Evolutionary conservation across 1,140 invertebrate genomes (phyloP), one percentile per base, ranked within the genome.

Genomic region (Orius laevigatus): DNA sequence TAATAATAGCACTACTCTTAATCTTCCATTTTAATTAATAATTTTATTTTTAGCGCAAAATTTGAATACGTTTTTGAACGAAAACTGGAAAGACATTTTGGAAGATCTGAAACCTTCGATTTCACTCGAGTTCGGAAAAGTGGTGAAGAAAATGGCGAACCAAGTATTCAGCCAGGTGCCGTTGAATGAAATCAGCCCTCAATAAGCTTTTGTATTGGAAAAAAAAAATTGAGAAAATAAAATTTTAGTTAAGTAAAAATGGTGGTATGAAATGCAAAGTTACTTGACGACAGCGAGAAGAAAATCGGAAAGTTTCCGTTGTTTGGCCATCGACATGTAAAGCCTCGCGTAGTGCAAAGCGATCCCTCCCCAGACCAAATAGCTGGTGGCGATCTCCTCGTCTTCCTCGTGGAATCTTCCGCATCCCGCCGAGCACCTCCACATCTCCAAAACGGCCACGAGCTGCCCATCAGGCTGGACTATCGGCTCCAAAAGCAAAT

Each of bases 251-350:
- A 34, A n/a, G 8, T 34, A 34, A 34, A 34, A n/a, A 34, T 8
- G 33, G 8, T 9, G 33, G 8, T 35, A 9, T 12, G 9, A 34
- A 34, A 34, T 12, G 40, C 11, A 19, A 20, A 64, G 70, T 70
- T 65, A 81, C 78, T 77, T 81, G 41, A 81, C 78, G 5, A 84
- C 80, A 39, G 74, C 70, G 20, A 84, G 61, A 1, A 84, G 68
- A 59, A 84, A 84, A 34, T 77, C 76, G 55, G 78, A 79, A 0
- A 84, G 62, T 56, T 73, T 73, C 52, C 74, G 66, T 57, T 81
- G 78, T 55, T 73, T 70, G 50, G 70, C 66, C 69, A 79, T 72
- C 40, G 63, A 71, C 39, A 72, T 61, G 58, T 76, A 78, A 44
- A 79, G 66, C 50, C 73, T 69, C 6, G 72, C 68, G 55, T 75